A percentile compares a stretch with the other conserved stretches of the same genome.
These are phyloP conservation scores for Agrenia bidenticulata DNA, from an alignment of 2,888 invertebrate genomes.

Conservation along the genomic window DNA sequence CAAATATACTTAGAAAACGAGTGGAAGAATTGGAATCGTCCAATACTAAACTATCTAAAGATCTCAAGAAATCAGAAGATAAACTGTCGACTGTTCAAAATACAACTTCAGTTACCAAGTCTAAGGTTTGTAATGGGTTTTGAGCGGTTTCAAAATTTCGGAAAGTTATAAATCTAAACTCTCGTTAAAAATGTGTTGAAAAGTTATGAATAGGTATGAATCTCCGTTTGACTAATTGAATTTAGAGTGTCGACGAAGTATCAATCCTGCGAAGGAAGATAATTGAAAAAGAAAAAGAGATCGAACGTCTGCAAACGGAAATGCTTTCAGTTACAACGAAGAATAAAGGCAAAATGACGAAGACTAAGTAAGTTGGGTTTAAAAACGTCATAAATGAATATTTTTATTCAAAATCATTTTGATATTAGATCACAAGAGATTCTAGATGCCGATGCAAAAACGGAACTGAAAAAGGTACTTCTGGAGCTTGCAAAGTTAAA, in stretches of 20 bases:
- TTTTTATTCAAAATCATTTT: background rate
- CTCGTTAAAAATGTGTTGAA: background rate
- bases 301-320: constrained; percentile 74
- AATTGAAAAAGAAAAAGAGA: constrained; percentile 74
- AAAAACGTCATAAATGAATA: background rate
- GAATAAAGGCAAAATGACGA: constrained; percentile 64
- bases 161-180: background rate
- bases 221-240: background rate
- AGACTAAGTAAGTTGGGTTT: constrained; percentile 62
- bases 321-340: constrained; percentile 65
- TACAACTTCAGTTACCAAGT: constrained; percentile 49
- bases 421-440: constrained; percentile 31
- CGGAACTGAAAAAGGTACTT: constrained; percentile 49
- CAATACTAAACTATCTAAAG: constrained; percentile 70
- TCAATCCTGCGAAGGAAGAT: constrained; percentile 61
- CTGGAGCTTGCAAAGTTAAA: constrained; percentile 49
- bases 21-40: constrained; percentile 81
- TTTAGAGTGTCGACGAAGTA: constrained; percentile 56
- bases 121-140: constrained; percentile 38
- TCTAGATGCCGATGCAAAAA: constrained; percentile 45
- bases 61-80: constrained; percentile 74
- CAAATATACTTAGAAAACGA: constrained; percentile 76
- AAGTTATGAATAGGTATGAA: background rate
- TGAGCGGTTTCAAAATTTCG: background rate
- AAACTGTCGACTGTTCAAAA: constrained; percentile 62